Evolutionary conservation across 2,113 vertebrate genomes (phyloP).

Genomic region (Dasyprocta punctata): DNA sequence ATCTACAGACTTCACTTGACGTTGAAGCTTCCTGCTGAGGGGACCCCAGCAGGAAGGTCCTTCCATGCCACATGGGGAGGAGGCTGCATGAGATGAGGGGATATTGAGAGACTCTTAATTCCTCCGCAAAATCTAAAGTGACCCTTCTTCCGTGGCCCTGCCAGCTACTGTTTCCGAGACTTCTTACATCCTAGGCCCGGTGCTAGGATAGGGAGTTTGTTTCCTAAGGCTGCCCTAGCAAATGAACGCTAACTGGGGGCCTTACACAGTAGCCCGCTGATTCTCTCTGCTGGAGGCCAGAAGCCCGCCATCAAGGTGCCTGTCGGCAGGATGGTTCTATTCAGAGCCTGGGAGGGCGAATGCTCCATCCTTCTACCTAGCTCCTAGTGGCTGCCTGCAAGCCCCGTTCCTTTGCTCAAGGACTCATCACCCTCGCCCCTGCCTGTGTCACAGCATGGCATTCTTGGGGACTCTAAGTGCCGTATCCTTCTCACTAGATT

Average conservation of each 20-base stretch:
- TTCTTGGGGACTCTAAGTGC: no score
- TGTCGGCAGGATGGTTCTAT: not conserved
- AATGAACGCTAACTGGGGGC: no score
- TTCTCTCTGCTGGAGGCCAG: not conserved
- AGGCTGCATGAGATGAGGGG: no score
- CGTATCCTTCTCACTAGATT: not conserved
- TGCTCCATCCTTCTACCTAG: not conserved
- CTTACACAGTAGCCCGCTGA: not conserved
- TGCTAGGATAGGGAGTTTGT: rapidly evolving
- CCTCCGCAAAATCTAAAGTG: rapidly evolving
- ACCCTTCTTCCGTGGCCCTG: rapidly evolving
- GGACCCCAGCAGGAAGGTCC: rapidly evolving
- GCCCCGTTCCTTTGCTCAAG: no score
- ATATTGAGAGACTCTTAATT: not conserved
- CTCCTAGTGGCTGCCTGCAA: not conserved
- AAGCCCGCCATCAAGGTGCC: not conserved
- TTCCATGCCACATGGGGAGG: not conserved
- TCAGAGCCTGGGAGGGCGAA: not conserved
- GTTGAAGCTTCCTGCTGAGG: rapidly evolving
- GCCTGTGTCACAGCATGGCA: rapidly evolving
- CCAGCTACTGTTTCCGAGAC: rapidly evolving
- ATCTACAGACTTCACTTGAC: not conserved
- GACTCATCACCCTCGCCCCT: rapidly evolving
- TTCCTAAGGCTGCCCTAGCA: not conserved
- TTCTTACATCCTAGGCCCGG: rapidly evolving